These are phyloP conservation scores for Chironomus tentans DNA, from an alignment of 2,888 invertebrate species.

Conservation along the genomic window DNA sequence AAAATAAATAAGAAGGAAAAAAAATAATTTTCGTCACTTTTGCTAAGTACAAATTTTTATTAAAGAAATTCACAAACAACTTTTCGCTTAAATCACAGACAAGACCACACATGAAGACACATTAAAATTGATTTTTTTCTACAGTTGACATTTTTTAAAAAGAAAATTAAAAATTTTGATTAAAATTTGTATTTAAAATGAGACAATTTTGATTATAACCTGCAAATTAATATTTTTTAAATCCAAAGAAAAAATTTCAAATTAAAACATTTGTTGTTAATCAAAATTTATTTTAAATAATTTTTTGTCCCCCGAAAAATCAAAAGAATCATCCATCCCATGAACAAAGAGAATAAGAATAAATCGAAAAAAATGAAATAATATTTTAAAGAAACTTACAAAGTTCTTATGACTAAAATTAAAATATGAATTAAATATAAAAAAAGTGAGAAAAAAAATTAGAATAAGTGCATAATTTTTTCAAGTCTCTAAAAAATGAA, in stretches of 20 bases:
- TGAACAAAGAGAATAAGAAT: background rate
- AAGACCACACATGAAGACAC: too few species aligned
- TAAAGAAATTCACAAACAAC: background rate
- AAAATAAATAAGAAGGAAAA: background rate
- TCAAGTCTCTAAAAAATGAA: background rate
- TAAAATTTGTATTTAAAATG: too few species aligned
- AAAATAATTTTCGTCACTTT: background rate
- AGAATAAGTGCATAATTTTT: background rate
- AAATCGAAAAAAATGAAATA: background rate
- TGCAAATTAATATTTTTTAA: too few species aligned
- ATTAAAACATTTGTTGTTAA: background rate
- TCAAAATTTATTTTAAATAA: background rate
- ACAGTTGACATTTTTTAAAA: too few species aligned
- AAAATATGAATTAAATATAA: background rate
- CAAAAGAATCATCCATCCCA: too few species aligned
- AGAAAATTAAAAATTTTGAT: too few species aligned
- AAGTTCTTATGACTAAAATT: conserved; percentile 26
- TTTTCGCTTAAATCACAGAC: background rate
- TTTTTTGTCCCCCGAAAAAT: background rate
- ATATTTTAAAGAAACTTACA: background rate
- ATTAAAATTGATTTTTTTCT: too few species aligned
- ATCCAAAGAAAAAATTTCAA: too few species aligned
- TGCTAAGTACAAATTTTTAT: background rate
- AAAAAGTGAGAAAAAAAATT: background rate
- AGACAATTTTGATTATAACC: too few species aligned